These are phyloP conservation scores for Drosophila buzzatii DNA, from an alignment of 2,888 invertebrate species.

Conservation along the genomic window DNA sequence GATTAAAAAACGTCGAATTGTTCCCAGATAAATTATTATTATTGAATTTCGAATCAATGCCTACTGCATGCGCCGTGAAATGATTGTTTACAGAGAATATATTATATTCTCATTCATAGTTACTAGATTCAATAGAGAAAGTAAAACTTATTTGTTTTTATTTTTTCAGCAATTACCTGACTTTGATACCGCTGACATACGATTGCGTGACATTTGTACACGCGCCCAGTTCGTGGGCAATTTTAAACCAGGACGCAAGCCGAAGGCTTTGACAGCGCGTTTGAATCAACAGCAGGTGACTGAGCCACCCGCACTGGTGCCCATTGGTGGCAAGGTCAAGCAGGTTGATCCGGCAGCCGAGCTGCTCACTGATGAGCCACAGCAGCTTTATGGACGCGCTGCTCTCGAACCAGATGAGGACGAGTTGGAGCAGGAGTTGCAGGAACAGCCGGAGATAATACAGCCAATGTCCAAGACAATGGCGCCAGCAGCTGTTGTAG, in stretches of 20 bases:
- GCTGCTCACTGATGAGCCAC: slow-evolving; percentile 64
- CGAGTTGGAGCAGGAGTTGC: slow-evolving; percentile 34
- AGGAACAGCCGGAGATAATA: slow-evolving; percentile 45
- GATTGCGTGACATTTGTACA: slow-evolving; percentile 88
- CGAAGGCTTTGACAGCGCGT: slow-evolving; percentile 71
- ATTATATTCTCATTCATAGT: neutral
- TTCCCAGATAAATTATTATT: too few species aligned
- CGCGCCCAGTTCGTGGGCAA: slow-evolving; percentile 83
- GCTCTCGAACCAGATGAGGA: slow-evolving; percentile 49
- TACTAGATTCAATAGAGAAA: neutral
- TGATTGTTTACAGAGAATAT: neutral
- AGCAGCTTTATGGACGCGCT: slow-evolving; percentile 65
- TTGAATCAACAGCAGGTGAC: slow-evolving; percentile 51
- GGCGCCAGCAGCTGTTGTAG: slow-evolving; percentile 12
- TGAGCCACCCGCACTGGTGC: slow-evolving; percentile 77
- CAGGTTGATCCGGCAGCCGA: slow-evolving; percentile 24
- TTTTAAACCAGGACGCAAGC: slow-evolving; percentile 83
- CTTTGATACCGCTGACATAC: slow-evolving; percentile 91
- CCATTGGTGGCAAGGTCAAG: slow-evolving; percentile 56
- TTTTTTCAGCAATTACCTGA: slow-evolving; percentile 89
- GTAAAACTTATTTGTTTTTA: slow-evolving; percentile 44
- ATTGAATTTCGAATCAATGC: neutral
- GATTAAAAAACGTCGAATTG: too few species aligned
- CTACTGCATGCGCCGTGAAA: neutral
- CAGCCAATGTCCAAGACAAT: slow-evolving; percentile 33